Evolutionary conservation across 2,888 invertebrate genomes (phyloP).

Genomic region (Lepidonotus clava): DNA sequence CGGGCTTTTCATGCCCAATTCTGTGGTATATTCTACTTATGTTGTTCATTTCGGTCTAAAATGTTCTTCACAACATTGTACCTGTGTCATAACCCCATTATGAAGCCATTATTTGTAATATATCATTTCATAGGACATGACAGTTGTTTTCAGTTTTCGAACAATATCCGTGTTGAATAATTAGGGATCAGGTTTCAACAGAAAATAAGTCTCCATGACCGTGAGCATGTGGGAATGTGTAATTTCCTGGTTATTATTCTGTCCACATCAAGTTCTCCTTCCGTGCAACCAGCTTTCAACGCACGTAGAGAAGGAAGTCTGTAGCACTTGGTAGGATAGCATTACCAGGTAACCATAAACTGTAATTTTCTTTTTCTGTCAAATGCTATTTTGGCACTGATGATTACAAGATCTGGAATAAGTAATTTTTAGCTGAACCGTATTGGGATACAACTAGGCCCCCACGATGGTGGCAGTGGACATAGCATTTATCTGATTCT

Average conservation of each 20-base stretch:
- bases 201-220: slow-evolving; percentile 28
- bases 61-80: too few species aligned
- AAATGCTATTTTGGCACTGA: slow-evolving; percentile 40
- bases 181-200: slow-evolving; percentile 36
- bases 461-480: not conserved
- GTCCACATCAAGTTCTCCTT: too few species aligned
- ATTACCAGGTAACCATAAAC: not conserved
- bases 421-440: not conserved
- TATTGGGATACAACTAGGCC: not conserved
- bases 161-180: too few species aligned
- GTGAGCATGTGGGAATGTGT: not conserved
- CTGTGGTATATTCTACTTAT: too few species aligned
- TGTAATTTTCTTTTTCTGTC: not conserved
- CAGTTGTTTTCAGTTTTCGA: too few species aligned
- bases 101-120: too few species aligned
- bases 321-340: slow-evolving; percentile 34
- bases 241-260: not conserved
- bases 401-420: not conserved
- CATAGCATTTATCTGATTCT: not conserved
- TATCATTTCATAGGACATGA: too few species aligned
- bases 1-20: too few species aligned
- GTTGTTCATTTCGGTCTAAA: too few species aligned
- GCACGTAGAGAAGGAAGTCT: too few species aligned
- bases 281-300: too few species aligned
- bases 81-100: too few species aligned